phyloP scores from a whole-genome alignment of 2,113 vertebrate genomes.

The Gasterosteus nipponicus region DNA sequence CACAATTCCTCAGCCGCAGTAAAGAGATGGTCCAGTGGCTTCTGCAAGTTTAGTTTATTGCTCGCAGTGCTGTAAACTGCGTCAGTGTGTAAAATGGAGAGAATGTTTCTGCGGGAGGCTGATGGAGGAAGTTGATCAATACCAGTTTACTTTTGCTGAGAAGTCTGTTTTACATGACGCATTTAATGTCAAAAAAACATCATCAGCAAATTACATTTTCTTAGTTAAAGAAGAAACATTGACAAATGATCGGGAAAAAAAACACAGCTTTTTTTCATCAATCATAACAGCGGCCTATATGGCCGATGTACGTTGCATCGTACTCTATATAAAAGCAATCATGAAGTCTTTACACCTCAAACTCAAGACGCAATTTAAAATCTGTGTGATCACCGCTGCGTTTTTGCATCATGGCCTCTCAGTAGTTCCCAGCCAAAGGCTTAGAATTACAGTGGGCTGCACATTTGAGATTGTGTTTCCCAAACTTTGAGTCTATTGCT shows the following conservation, averaged over 20 bases:
- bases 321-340: neutral
- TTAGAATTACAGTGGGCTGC: neutral
- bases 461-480: constrained; percentile 18
- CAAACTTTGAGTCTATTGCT: constrained; percentile 1
- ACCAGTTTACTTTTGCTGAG: constrained; percentile 24
- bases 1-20: neutral
- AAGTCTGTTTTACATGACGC: neutral
- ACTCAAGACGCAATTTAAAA: constrained; percentile 23
- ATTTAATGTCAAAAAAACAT: neutral
- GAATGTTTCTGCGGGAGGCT: constrained; percentile 20
- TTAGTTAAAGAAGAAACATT: neutral
- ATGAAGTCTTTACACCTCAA: neutral
- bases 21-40: neutral
- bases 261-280: neutral
- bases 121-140: constrained; percentile 19
- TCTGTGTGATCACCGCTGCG: constrained; percentile 26
- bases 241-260: neutral
- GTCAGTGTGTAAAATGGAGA: constrained; percentile 26
- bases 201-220: neutral
- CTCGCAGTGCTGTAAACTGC: neutral
- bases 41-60: neutral
- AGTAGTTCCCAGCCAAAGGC: neutral
- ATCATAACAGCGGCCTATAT: no score
- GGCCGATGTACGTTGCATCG: constrained; percentile 8
- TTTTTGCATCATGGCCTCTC: constrained; percentile 21